Conservation (phyloP, 2,113 vertebrate species). For the Aptenodytes forsteri region DNA sequence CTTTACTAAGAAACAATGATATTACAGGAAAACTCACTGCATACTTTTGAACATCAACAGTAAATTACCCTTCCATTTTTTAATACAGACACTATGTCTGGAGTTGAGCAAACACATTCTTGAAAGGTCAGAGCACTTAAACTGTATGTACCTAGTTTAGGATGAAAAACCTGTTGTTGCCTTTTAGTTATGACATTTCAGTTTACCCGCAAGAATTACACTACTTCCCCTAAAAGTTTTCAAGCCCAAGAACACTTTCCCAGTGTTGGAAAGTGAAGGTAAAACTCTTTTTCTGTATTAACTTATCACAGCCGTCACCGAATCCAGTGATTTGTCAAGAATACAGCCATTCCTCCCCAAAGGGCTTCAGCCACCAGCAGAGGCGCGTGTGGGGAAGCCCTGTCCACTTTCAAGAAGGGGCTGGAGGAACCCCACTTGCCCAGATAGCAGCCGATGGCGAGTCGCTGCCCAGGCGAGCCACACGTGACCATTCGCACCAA, state of each 20-base stretch:
- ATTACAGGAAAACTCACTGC: neutral
- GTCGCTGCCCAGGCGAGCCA: neutral
- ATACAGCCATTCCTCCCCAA: neutral
- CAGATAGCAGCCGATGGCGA: rapidly evolving
- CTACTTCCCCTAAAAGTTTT: slow-evolving; percentile 30
- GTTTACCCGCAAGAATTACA: slow-evolving; percentile 44
- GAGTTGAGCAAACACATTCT: slow-evolving; percentile 19
- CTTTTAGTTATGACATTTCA: slow-evolving; percentile 42
- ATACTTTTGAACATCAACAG: neutral
- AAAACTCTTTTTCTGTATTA: neutral
- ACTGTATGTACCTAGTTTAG: neutral
- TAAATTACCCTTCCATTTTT: neutral
- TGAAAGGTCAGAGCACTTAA: slow-evolving; percentile 45
- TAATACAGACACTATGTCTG: neutral
- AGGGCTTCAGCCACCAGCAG: neutral
- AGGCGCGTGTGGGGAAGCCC: rapidly evolving
- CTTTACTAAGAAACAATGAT: neutral
- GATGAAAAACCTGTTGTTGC: slow-evolving; percentile 2
- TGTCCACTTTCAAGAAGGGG: neutral
- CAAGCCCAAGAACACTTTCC: neutral
- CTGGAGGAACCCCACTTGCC: neutral
- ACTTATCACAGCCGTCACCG: neutral
- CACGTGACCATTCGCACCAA: rapidly evolving
- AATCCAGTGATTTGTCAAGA: neutral
- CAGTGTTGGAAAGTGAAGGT: neutral